Base-by-base conservation (phyloP, 2,113 vertebrate genomes). In the Aepyceros melampus region DNA sequence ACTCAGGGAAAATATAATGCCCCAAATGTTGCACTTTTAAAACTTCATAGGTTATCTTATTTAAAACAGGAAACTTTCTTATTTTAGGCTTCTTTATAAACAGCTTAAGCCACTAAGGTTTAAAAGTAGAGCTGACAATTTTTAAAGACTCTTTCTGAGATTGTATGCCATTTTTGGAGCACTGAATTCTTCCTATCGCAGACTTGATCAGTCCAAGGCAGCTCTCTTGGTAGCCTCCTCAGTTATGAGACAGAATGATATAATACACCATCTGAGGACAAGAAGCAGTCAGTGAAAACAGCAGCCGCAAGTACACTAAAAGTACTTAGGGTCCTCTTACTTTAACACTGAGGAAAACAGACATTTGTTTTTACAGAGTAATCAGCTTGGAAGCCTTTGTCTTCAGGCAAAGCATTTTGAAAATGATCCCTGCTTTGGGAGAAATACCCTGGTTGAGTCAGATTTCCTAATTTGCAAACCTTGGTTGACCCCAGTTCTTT, bases 1-100 rank as follows among this genome's bases (percentile, higher is more conserved):
- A 97, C 93, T 98, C 88, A 33, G 98, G 97, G 97, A 96, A 96
- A 98, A 93, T 71, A 96, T 95, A 97, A 98, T 97, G 56, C 97
- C 47, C 83, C 56, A 98, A 98, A 98, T 97, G 82, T 91, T 94
- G 45, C 96, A 98, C 97, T 99, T 98, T 98, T 92, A 94, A 98
- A 98, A 98, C 97, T 98, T 96, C n/a, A 79, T 94, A 97, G 98
- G 98, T 99, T 43, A 51, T 98, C 98, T 98, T 95, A 97, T 94
- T 95, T 85, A 98, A 99, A 98, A 98, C 87, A 97, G 95, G 97
- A 98, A 98, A 97, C 88, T 92, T 97, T 82, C 97, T 98, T 96
- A 98, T 98, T 98, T 76, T 97, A 95, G 93, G 93, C 82, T 89
- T 67, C 92, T 86, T 74, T 96, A 95, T 98, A 98, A 97, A 98